Evolutionary conservation across 1,140 invertebrate species (phyloP).

Genomic region (fruit fly (Drosophila melanogaster)): DNA sequence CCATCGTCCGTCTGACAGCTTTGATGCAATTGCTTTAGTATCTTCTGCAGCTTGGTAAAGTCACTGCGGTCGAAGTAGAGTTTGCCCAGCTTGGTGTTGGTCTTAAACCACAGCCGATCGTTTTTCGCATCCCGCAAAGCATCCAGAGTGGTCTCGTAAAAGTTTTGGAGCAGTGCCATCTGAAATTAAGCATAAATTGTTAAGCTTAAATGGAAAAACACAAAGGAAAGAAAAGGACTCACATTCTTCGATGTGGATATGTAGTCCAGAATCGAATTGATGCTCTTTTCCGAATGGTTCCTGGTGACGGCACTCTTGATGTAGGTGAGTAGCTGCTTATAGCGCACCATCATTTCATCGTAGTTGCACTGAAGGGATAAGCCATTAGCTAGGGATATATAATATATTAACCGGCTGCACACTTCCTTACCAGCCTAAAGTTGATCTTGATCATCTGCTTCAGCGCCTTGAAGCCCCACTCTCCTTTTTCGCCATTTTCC

Average conservation of each 20-base stretch:
- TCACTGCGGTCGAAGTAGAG: slow-evolving; percentile 98
- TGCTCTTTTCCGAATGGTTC: slow-evolving; percentile 99
- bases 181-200: slow-evolving; percentile 83
- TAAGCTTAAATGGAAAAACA: too few relatives aligned
- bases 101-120: slow-evolving; percentile 99
- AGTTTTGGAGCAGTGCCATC: slow-evolving; percentile 99
- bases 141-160: slow-evolving; percentile 99
- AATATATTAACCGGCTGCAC: not conserved
- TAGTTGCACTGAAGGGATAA: slow-evolving; percentile 90
- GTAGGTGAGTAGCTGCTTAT: slow-evolving; percentile 98
- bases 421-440: slow-evolving; percentile 93
- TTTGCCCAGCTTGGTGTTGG: slow-evolving; percentile 99
- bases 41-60: slow-evolving; percentile 97
- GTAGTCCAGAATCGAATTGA: slow-evolving; percentile 99
- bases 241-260: slow-evolving; percentile 99
- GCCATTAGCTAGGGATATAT: not conserved
- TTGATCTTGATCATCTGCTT: slow-evolving; percentile 99
- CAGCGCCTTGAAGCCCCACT: slow-evolving; percentile 99
- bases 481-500: slow-evolving; percentile 98
- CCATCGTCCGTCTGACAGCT: slow-evolving; percentile 99
- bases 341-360: slow-evolving; percentile 98
- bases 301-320: slow-evolving; percentile 99
- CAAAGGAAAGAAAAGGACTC: slow-evolving; percentile 77
- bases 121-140: slow-evolving; percentile 99
- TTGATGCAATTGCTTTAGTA: slow-evolving; percentile 98